Evolutionary conservation across 2,888 invertebrate genomes (phyloP), one percentile per base, ranked within the genome.

Genomic region (Augiades crinisus): DNA sequence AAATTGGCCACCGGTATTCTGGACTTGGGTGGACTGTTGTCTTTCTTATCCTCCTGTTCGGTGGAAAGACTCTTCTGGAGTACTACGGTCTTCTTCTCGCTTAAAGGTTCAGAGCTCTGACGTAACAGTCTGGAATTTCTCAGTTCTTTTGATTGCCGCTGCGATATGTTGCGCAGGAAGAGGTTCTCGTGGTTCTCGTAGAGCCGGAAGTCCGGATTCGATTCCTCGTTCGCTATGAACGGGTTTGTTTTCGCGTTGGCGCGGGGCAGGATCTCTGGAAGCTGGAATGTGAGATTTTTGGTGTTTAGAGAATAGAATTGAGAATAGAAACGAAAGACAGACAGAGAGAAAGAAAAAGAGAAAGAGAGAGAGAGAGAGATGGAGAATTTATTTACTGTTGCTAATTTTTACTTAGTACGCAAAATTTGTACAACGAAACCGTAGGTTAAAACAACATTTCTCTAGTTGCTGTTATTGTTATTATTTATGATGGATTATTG

Each of bases 1-100:
- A 90, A 90, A 53, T 85, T 90, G 0, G 90, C 85, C 0, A 90
- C 82, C 0, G 90, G 90, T 47, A 90, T 90, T 24, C 90, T 64
- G 0, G 67, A 67, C 44, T 66, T 66, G 1, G 67, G 67, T 1
- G 67, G 67, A 14, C 65, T 65, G 17, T 56, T 58, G 4, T 58
- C 62, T 8, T 10, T 27, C 1, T 80, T 74, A 38, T 68, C 72
- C 57, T 65, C 75, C 57, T 84, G 83, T 12, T 90, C 89, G 0
- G 82, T 81, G 0, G 89, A 88, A 0, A 83, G 61, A 50, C 87
- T 88, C 59, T 90, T 89, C 57, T 82, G 83, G 0, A 88, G 38
- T 0, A 70, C 60, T 0, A 67, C 65, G 0, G 71, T 59, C 43
- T 78, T 83, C 58, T 80, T 81, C 56, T 85, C 84, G 47, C 64